A percentile compares a stretch with the other conserved stretches of the same genome.
Conservation (phyloP, 2,113 vertebrate species). For the Isurus oxyrinchus region DNA sequence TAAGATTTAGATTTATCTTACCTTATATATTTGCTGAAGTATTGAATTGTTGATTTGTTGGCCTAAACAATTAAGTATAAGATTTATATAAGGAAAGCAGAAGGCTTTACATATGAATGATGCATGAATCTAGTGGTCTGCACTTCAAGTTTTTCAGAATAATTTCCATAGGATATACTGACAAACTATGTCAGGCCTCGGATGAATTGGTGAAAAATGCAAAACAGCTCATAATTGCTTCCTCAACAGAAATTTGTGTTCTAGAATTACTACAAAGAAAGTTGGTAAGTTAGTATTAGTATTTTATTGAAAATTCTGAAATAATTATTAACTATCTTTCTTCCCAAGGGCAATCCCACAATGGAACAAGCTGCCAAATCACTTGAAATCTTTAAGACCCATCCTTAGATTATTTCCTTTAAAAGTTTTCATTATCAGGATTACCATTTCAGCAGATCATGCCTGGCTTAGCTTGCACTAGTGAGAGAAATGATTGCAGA, state of each 20-base stretch:
- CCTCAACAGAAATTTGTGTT: background rate
- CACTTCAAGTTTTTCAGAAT: background rate
- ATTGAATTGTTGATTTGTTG: background rate
- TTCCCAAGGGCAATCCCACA: too few species aligned
- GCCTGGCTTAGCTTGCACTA: too few species aligned
- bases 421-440: too few species aligned
- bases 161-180: background rate
- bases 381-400: too few species aligned
- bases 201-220: background rate
- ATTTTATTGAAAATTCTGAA: too few species aligned
- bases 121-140: background rate
- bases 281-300: background rate
- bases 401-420: too few species aligned
- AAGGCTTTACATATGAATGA: background rate
- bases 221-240: background rate
- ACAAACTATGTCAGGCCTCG: background rate
- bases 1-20: background rate
- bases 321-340: too few species aligned
- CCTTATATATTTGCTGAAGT: background rate
- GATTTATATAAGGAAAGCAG: background rate
- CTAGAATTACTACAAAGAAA: background rate
- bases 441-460: too few species aligned
- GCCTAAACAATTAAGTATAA: background rate
- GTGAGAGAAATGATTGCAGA: too few species aligned
- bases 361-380: too few species aligned